Conservation (phyloP, 2,797 vertebrate genomes). For the Enoplosus armatus region DNA sequence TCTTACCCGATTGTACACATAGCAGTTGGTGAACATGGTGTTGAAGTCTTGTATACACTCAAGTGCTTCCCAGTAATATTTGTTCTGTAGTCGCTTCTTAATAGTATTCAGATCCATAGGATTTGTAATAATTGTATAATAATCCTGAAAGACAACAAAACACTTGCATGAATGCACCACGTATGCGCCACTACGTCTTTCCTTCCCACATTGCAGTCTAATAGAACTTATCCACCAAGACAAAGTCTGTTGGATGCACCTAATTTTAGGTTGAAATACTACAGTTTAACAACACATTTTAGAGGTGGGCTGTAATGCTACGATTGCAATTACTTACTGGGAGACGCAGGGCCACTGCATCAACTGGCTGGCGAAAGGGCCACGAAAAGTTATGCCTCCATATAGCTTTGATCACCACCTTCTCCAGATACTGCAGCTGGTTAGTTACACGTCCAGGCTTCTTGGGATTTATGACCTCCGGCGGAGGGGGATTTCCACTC, state of each 20-base stretch:
- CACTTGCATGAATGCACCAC: neutral
- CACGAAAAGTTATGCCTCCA: slow-evolving; percentile 94
- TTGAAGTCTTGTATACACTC: slow-evolving; percentile 94
- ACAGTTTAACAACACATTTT: neutral
- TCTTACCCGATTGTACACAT: slow-evolving; percentile 94
- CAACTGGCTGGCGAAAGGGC: slow-evolving; percentile 95
- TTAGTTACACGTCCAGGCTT: slow-evolving; percentile 89
- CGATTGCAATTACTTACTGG: slow-evolving; percentile 88
- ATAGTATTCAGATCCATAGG: slow-evolving; percentile 96
- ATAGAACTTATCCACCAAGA: neutral
- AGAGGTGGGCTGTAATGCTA: neutral
- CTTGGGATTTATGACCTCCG: slow-evolving; percentile 87
- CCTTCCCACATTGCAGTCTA: neutral
- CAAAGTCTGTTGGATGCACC: neutral
- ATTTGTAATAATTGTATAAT: slow-evolving; percentile 92
- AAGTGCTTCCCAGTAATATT: slow-evolving; percentile 90
- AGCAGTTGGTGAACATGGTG: slow-evolving; percentile 95
- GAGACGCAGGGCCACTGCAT: slow-evolving; percentile 89
- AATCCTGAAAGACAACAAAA: slow-evolving; percentile 87
- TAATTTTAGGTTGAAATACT: neutral
- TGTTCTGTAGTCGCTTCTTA: slow-evolving; percentile 92
- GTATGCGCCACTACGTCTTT: no score
- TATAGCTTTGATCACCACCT: slow-evolving; percentile 89
- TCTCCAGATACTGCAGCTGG: slow-evolving; percentile 93
- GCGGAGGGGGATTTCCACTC: slow-evolving; percentile 91